phyloP scores from a whole-genome alignment of 2,888 invertebrate species.

The Scaptomyza parva region DNA sequence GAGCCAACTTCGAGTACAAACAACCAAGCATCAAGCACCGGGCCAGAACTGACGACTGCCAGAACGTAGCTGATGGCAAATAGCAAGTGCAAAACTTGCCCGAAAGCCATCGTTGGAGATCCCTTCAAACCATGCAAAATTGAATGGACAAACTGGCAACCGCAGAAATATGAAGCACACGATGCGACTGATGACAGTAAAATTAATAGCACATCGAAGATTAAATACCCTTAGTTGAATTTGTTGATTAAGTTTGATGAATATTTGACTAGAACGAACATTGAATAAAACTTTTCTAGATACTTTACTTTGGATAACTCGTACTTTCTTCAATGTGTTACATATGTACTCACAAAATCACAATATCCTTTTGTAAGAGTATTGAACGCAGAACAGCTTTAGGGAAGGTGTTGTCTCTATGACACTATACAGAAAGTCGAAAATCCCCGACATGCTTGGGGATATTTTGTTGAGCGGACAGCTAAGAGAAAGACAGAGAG shows the following conservation, averaged over 20 bases:
- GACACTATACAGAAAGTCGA: constrained; percentile 31
- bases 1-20: constrained; percentile 1
- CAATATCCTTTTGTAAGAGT: background rate
- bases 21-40: constrained; percentile 1
- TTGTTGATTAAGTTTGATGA: background rate
- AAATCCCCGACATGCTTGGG: constrained; percentile 63
- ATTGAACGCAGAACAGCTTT: constrained; percentile 10
- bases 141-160: constrained; percentile 54
- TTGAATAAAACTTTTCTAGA: background rate
- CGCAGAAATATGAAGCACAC: constrained; percentile 74
- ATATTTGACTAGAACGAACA: background rate
- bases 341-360: background rate
- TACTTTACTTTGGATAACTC: background rate
- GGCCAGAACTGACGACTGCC: constrained; percentile 43
- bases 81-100: constrained; percentile 59
- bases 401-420: constrained; percentile 29
- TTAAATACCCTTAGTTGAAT: background rate
- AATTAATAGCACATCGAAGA: background rate
- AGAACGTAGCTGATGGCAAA: constrained; percentile 62
- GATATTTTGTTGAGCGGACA: constrained; percentile 68
- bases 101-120: constrained; percentile 1
- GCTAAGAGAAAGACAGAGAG: constrained; percentile 29
- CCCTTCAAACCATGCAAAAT: constrained; percentile 10
- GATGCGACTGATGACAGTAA: constrained; percentile 41
- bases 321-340: background rate